Base-by-base conservation (phyloP, 37 sponge, comb jelly and placozoan genomes). In the Dysidea cf. avara region DNA sequence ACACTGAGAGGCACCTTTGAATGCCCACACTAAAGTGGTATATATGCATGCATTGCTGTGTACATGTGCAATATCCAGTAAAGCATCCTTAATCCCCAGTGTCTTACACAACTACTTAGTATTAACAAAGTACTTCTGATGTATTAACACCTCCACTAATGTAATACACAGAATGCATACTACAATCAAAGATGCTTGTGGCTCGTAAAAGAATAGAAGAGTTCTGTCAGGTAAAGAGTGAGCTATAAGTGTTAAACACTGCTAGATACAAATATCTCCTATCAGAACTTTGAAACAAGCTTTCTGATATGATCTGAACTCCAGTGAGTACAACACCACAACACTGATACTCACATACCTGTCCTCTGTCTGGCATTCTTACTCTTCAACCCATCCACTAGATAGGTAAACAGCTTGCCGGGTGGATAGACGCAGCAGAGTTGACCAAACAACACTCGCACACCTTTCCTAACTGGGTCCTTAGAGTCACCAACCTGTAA, bases 401-500 rank as follows among this genome's bases (percentile, higher is more conserved):
- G 78, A 46, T 76, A 79, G 21, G 25, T 28, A 63, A 83, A 95
- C 34, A 90, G 67, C 55, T 86, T 95, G 43, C 55, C 39, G 38
- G 91, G 83, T 50, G 96, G 85, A 54, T 95, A 95, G 66, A 95
- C 40, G 62, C 81, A 81, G 78, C 92, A 84, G 16, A 90, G 48
- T 43, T 81, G 75, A n/a, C 79, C 58, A 62, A 95, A 87, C 39
- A 95, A 69, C 6, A 65, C 72, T 16, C 83, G 84, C 24, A 95
- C 96, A 2, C 68, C 87, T 75, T 90, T 90, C 29, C 96, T 56
- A 53, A 95, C 92, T 36, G 87, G 79, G 31, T 95, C 96, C 74
- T 95, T 95, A 25, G 86, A 40, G 64, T 95, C 96, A 6, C 96
- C 96, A 63, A 92, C 70, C 90, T 92, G 40, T 6, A 75, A n/a